These are phyloP conservation scores for Patiria miniata DNA, from an alignment of 35 echinoderm and acorn worm genomes.

Conservation along the genomic window DNA sequence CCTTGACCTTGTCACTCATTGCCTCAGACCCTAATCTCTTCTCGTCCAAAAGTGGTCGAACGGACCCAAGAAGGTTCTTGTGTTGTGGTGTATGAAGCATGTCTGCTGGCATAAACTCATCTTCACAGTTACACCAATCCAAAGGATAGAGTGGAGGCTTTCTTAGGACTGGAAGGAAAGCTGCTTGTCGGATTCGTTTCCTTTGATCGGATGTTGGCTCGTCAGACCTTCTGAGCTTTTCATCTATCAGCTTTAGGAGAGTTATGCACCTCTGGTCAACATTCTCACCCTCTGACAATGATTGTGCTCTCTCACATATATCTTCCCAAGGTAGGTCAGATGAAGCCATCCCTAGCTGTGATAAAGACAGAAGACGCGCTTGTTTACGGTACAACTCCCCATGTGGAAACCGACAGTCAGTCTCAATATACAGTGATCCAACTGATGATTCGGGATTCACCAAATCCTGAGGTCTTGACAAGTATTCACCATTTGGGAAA, in stretches of 20 bases:
- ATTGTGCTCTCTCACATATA: slow-evolving; percentile 46
- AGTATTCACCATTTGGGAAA: slow-evolving; percentile 9
- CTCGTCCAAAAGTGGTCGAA: slow-evolving; percentile 27
- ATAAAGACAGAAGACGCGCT: slow-evolving; percentile 26
- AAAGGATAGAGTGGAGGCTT: neutral
- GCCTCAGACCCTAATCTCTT: neutral
- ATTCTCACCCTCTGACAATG: neutral
- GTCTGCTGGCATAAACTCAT: neutral
- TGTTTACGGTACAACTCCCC: neutral
- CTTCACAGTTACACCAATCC: neutral
- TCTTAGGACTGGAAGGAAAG: slow-evolving; percentile 42
- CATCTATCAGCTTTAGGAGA: slow-evolving; percentile 24
- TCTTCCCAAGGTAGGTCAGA: slow-evolving; percentile 24
- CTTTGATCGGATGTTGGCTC: neutral
- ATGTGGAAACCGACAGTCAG: slow-evolving; percentile 52
- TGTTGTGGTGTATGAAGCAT: neutral
- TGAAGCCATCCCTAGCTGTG: slow-evolving; percentile 54
- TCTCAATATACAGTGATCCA: slow-evolving; percentile 18
- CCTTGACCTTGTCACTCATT: neutral
- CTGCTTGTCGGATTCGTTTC: neutral
- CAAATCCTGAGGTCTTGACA: slow-evolving; percentile 16
- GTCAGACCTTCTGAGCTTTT: slow-evolving; percentile 7
- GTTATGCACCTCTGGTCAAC: slow-evolving; percentile 21
- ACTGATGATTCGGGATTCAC: slow-evolving; percentile 30
- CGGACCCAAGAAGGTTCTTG: slow-evolving; percentile 21